phyloP scores from a whole-genome alignment of 30 jellyfish, hydroid and myxozoan genomes.

The Aurelia coerulea region DNA sequence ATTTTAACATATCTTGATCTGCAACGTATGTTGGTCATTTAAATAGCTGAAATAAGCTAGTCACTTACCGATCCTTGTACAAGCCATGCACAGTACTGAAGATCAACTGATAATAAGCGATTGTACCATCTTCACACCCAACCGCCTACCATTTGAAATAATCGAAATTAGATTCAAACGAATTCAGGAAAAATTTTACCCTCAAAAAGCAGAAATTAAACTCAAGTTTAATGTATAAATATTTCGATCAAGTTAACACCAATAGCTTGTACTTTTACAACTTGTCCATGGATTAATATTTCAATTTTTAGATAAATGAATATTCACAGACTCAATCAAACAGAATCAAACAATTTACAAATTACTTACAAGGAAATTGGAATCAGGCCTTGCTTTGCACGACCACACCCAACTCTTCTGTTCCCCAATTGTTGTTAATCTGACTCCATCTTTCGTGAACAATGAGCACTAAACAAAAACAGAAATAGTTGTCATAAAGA shows the following conservation, averaged over 20 bases:
- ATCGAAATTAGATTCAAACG: neutral
- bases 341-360: neutral
- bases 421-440: slow-evolving; percentile 90
- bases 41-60: too few species aligned
- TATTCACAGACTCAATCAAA: too few species aligned
- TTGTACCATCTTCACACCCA: slow-evolving; percentile 97
- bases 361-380: slow-evolving; percentile 82
- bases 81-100: slow-evolving; percentile 98
- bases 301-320: too few species aligned
- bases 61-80: slow-evolving; percentile 86
- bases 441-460: slow-evolving; percentile 92
- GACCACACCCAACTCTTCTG: slow-evolving; percentile 98
- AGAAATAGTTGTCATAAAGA: neutral
- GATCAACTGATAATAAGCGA: slow-evolving; percentile 87
- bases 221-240: too few species aligned
- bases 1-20: neutral
- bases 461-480: slow-evolving; percentile 80
- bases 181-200: too few species aligned
- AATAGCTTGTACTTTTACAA: too few species aligned
- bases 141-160: slow-evolving; percentile 67
- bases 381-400: slow-evolving; percentile 94
- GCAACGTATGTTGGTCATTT: too few species aligned
- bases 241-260: too few species aligned
- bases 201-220: too few species aligned
- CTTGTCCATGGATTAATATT: too few species aligned